These are phyloP conservation scores for Syrrhaptes paradoxus DNA, from an alignment of 2,113 vertebrate genomes.

Conservation along the genomic window DNA sequence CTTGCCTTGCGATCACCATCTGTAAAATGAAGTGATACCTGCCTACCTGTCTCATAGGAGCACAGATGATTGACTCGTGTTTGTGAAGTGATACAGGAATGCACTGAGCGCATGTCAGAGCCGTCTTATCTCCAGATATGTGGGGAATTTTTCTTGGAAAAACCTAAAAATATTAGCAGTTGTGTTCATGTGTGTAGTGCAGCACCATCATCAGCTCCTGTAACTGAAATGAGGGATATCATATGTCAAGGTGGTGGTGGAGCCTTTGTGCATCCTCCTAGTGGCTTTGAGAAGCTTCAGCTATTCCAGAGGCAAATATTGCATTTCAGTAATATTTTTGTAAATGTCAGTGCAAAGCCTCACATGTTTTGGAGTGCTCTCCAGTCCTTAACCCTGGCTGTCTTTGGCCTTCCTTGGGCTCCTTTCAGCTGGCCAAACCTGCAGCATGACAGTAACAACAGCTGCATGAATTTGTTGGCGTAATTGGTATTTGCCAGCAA, in stretches of 20 bases:
- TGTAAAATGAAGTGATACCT: neutral
- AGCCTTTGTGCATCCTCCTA: neutral
- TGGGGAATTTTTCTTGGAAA: neutral
- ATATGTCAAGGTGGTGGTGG: neutral
- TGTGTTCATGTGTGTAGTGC: neutral
- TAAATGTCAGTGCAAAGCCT: neutral
- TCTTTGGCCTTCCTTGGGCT: neutral
- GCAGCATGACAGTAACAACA: neutral
- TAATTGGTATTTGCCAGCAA: neutral
- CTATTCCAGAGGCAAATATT: neutral
- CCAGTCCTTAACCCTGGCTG: neutral
- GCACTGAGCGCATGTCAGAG: neutral
- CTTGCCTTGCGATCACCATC: fast-evolving
- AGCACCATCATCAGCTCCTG: neutral
- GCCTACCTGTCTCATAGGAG: neutral
- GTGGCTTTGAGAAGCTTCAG: neutral
- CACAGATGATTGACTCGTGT: neutral
- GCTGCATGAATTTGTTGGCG: neutral
- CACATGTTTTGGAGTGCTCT: neutral
- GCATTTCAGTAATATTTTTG: neutral
- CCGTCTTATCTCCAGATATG: neutral
- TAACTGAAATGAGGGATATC: neutral
- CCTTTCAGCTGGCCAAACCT: neutral
- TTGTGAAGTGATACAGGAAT: neutral
- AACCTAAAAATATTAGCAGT: neutral